Evolutionary conservation across 1,140 invertebrate species (phyloP), one percentile per base, ranked within the genome.

Genomic region (Papilio aristodemus): DNA sequence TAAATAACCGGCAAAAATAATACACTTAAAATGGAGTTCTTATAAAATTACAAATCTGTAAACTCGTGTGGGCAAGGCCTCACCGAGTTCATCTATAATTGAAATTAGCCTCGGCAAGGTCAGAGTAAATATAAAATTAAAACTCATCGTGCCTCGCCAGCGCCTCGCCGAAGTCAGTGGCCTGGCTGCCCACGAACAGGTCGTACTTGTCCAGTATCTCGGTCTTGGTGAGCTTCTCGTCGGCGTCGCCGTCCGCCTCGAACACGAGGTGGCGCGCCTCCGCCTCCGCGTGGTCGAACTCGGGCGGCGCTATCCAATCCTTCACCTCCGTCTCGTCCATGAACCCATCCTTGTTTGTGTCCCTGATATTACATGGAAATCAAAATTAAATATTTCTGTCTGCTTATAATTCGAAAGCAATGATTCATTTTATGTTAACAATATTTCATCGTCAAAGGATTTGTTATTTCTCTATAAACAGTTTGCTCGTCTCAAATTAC

Each of bases 151-250:
- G 98, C 78, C 97, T 94, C 0, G 95, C 94, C 4, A 99, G 91
- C 7, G 98, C 98, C 89, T 99, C 98, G 0, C 99, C 99, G 90
- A 99, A 99, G 91, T 99, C 98, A 0, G 98, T 99, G 0, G 98
- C 99, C 87, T 99, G 98, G 13, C 98, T 99, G 36, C 98, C 98
- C 0, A 99, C 98, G 90, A 99, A 99, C 1, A 99, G 92, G 89
- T 99, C 98, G 88, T 99, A 99, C 85, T 99, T 99, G 39, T 96
- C 95, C 0, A 99, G 86, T 63, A 99, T 96, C 92, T 99, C 99
- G 6, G 95, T 94, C 88, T 97, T 98, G 4, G 95, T 97, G 6
- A 99, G 92, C 84, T 96, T 95, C 72, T 97, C 95, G 92, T 99
- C 98, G 3, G 95, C 95, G 92, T 99, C 95, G 0, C 92, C 87